These are phyloP conservation scores for Mesoligia furuncula DNA, from an alignment of 2,888 invertebrate genomes.

Conservation along the genomic window DNA sequence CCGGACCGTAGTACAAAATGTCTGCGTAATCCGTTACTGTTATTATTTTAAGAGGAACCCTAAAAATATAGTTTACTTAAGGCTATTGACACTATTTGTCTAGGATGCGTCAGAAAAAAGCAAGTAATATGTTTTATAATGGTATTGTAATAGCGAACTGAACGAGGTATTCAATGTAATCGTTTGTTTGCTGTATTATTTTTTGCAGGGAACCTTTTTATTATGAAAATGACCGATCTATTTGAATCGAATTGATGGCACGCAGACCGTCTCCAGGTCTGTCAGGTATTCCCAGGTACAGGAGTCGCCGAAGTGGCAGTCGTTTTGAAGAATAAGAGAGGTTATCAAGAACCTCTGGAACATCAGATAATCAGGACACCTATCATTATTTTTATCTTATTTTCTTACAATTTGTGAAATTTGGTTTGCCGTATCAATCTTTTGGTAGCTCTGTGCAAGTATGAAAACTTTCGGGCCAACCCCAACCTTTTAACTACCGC, in stretches of 20 bases:
- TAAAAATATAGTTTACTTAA: constrained; percentile 23
- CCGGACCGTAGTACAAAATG: not conserved
- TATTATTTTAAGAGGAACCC: constrained; percentile 18
- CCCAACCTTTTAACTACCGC: constrained; percentile 3
- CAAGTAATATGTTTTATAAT: constrained; percentile 50
- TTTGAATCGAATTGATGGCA: constrained; percentile 12
- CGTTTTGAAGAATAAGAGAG: too few relatives aligned
- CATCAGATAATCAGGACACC: not conserved
- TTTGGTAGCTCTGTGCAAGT: not conserved
- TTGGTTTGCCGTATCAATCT: not conserved
- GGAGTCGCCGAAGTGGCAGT: too few relatives aligned
- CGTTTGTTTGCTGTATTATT: constrained; percentile 3
- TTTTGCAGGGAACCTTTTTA: constrained; percentile 21
- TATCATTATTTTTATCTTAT: not conserved
- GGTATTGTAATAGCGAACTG: constrained; percentile 31
- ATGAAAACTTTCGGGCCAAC: not conserved
- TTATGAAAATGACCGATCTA: not conserved
- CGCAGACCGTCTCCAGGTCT: not conserved
- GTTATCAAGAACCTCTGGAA: not conserved
- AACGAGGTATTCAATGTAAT: not conserved
- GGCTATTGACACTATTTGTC: constrained; percentile 52
- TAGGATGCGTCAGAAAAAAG: constrained; percentile 50
- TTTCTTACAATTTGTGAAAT: not conserved
- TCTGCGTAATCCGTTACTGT: not conserved
- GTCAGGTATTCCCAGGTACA: not conserved